phyloP scores from a whole-genome alignment of 2,888 invertebrate species.

The Meloe dianella region DNA sequence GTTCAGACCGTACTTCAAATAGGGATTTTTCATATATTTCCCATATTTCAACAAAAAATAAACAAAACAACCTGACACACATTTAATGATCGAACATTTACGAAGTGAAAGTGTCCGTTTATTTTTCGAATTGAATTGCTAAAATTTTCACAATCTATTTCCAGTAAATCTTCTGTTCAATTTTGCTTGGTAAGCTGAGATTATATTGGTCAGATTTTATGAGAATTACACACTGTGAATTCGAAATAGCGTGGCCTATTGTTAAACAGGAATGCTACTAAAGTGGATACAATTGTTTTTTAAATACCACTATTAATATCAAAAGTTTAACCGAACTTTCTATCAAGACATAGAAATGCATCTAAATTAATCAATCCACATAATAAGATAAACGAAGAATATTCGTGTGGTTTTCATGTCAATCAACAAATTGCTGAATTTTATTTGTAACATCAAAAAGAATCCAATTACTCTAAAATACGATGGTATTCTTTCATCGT shows the following conservation, averaged over 20 bases:
- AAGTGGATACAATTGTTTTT: not conserved
- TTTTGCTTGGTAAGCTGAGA: not conserved
- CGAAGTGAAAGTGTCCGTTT: not conserved
- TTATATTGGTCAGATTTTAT: slow-evolving; percentile 7
- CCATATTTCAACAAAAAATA: too few species aligned
- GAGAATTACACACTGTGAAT: not conserved
- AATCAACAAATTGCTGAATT: not conserved
- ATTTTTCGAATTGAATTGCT: not conserved
- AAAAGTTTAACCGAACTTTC: too few species aligned
- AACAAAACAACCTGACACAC: not conserved
- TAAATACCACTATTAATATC: too few species aligned
- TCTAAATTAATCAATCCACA: too few species aligned
- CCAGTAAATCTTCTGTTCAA: not conserved
- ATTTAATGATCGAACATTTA: not conserved
- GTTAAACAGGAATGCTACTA: not conserved
- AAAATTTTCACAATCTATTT: not conserved
- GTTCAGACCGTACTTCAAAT: too few species aligned
- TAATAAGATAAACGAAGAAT: too few species aligned
- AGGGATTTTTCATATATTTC: too few species aligned
- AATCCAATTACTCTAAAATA: not conserved
- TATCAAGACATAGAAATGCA: too few species aligned
- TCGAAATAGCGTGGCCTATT: not conserved
- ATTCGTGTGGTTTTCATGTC: too few species aligned
- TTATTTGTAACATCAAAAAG: not conserved
- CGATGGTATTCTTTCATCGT: not conserved